These are phyloP conservation scores for Neodiprion pinetum DNA, from an alignment of 1,140 invertebrate species.

Conservation along the genomic window DNA sequence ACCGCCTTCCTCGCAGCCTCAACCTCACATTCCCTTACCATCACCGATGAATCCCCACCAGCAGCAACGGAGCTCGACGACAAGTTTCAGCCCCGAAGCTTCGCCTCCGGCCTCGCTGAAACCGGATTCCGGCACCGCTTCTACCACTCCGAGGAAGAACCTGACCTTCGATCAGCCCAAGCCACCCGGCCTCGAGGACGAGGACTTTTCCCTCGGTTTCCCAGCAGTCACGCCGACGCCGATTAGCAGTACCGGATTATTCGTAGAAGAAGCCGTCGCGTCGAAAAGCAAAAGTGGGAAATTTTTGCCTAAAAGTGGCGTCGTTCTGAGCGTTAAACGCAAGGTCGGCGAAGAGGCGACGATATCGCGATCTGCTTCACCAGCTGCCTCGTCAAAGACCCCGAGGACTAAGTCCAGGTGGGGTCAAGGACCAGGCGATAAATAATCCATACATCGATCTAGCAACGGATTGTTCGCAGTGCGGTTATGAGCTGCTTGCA, in stretches of 20 bases:
- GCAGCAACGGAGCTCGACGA: too few relatives aligned
- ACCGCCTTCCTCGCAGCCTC: not conserved
- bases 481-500: too few relatives aligned
- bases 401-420: constrained; percentile 51
- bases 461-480: too few relatives aligned
- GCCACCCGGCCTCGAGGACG: constrained; percentile 50
- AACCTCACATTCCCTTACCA: too few relatives aligned
- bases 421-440: constrained; percentile 49
- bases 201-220: constrained; percentile 34
- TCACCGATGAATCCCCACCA: too few relatives aligned
- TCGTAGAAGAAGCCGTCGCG: constrained; percentile 16
- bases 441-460: not conserved
- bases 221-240: constrained; percentile 34
- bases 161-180: constrained; percentile 45
- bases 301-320: constrained; percentile 44
- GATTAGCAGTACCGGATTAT: constrained; percentile 15
- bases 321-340: constrained; percentile 50
- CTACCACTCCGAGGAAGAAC: not conserved
- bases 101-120: too few relatives aligned
- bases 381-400: constrained; percentile 31
- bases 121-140: not conserved
- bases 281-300: constrained; percentile 28
- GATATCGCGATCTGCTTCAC: constrained; percentile 16
- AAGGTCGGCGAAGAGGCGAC: constrained; percentile 40
- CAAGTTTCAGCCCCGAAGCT: not conserved